Evolutionary conservation across 2,888 invertebrate species (phyloP), one percentile per base, ranked within the genome.

Genomic region (Dinocampus coccinellae): DNA sequence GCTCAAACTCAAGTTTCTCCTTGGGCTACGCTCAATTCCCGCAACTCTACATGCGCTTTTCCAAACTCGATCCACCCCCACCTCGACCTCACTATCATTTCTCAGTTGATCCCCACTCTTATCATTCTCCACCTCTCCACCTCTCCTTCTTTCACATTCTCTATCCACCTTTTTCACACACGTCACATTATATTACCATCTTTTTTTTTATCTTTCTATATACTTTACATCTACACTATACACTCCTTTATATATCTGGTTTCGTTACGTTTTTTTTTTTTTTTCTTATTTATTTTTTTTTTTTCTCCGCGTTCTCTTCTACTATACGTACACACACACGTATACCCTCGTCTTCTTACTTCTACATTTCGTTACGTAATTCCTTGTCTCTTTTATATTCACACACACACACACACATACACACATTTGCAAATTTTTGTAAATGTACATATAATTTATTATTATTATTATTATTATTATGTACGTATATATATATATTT

Each of bases 1-100:
- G 74, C 70, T 68, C 70, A 68, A n/a, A 68, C 70, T 68, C 72
- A n/a, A 47, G 70, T 76, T 71, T 58, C 65, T 70, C 70, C 68
- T 61, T 64, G 22, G 34, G 69, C 72, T 69, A 67, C 68, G 61
- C 64, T 64, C 53, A 29, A 58, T 66, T 76, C 72, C 73, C 62
- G 74, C 73, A 47, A 47, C 47, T 47, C 47, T 3, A 73, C 74
- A 66, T 61, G 70, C 67, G 52, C 70, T 68, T 71, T 73, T 58
- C 64, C 70, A 64, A 39, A 64, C 74, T 73, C 61, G 65, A 71
- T 47, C 71, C 71, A 68, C 75, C 58, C 55, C 58, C 58, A 58
- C 53, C 20, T 20, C 20, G 7, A 53, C 20, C 53, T 10, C 55
- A 55, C 33, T 60, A 39, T 39, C 36, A 55, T 24, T 13, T 55